These are phyloP conservation scores for Spondyliosoma cantharus DNA, from an alignment of 2,797 vertebrate genomes.

Conservation along the genomic window DNA sequence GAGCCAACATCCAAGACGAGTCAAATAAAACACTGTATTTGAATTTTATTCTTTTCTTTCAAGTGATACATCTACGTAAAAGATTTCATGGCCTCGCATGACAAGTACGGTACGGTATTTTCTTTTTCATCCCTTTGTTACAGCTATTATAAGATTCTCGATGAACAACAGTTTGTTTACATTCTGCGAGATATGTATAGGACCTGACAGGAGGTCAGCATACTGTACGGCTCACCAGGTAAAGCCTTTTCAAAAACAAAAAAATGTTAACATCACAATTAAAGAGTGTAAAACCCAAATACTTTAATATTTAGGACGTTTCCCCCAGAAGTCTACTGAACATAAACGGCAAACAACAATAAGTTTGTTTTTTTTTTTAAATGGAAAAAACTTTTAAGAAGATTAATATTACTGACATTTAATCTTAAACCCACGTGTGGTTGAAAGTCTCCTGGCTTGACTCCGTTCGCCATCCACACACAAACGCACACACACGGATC, in stretches of 20 bases:
- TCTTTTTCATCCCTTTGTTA: conserved; percentile 52
- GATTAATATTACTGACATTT: conserved; percentile 35
- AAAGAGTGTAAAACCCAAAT: conserved; percentile 56
- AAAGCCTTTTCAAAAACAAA: conserved; percentile 53
- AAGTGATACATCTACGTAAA: conserved; percentile 83
- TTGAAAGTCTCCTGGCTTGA: conserved; percentile 28
- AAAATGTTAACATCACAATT: conserved; percentile 46
- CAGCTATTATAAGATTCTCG: conserved; percentile 67
- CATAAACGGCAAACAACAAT: conserved; percentile 27
- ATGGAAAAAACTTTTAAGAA: conserved; percentile 34
- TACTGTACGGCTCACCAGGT: conserved; percentile 52
- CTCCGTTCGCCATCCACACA: conserved; percentile 36
- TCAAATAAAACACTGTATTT: conserved; percentile 69
- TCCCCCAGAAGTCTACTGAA: conserved; percentile 46
- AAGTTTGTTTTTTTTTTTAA: neutral
- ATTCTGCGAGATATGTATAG: conserved; percentile 74
- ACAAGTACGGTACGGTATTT: conserved; percentile 65
- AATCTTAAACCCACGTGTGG: conserved; percentile 14
- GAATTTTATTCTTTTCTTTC: conserved; percentile 75
- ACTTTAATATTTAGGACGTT: conserved; percentile 25
- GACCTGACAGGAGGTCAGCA: conserved; percentile 70
- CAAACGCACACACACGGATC: conserved; percentile 40
- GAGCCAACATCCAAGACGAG: conserved; percentile 26
- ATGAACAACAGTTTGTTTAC: conserved; percentile 62
- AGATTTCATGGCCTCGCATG: conserved; percentile 79